These are phyloP conservation scores for Enteromius trimaculatus DNA, from an alignment of 2,797 vertebrate species.

Conservation along the genomic window DNA sequence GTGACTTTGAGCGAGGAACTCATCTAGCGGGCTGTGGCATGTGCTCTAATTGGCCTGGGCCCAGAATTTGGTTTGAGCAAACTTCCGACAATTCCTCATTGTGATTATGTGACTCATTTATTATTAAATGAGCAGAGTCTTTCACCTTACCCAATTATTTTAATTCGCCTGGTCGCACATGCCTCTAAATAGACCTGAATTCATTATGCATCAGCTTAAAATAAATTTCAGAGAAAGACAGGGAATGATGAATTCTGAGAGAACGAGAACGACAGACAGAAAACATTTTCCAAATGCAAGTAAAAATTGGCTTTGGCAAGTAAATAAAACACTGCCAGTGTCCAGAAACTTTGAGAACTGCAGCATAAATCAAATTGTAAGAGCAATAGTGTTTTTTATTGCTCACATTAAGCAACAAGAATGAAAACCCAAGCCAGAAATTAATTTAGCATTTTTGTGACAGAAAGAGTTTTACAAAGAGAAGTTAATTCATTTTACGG, in stretches of 20 bases:
- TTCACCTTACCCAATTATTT: constrained; percentile 64
- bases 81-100: constrained; percentile 30
- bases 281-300: background rate
- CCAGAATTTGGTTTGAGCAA: constrained; percentile 33
- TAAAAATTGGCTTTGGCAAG: background rate
- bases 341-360: background rate
- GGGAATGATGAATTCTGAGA: background rate
- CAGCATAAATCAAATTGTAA: background rate
- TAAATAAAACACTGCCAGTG: background rate
- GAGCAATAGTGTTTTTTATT: background rate
- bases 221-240: background rate
- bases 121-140: constrained; percentile 46
- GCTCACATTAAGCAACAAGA: background rate
- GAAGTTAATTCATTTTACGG: background rate
- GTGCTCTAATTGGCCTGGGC: constrained; percentile 50
- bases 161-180: constrained; percentile 65
- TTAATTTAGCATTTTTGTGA: background rate
- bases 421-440: background rate
- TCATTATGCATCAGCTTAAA: constrained; percentile 62
- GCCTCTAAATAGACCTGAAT: constrained; percentile 61
- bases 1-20: constrained; percentile 37
- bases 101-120: constrained; percentile 29
- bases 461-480: background rate
- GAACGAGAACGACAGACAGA: background rate
- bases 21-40: constrained; percentile 37